Conservation (phyloP, 2,797 vertebrate genomes). For the Danio choprae region DNA sequence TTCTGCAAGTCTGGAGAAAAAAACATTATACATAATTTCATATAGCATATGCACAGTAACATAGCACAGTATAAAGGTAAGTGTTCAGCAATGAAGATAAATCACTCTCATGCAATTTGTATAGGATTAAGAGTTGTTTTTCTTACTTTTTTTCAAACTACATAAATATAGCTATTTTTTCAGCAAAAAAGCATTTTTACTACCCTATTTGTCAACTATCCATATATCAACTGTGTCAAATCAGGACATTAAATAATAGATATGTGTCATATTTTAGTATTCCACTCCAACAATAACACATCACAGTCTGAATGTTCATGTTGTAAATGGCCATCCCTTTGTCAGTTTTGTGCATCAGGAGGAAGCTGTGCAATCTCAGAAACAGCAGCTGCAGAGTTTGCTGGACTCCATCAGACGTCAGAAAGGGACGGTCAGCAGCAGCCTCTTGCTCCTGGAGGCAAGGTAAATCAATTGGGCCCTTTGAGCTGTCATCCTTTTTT, state of each 20-base stretch:
- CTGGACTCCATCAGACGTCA: constrained; percentile 54
- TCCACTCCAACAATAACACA: not conserved
- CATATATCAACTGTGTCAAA: not conserved
- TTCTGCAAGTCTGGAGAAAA: too few species aligned
- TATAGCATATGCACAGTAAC: too few species aligned
- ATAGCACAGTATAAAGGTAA: too few species aligned
- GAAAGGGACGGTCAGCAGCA: constrained; percentile 43
- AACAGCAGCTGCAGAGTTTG: constrained; percentile 50
- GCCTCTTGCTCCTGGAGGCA: constrained; percentile 55
- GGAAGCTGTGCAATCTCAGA: constrained; percentile 59
- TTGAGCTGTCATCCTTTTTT: not conserved
- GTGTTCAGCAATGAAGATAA: too few species aligned
- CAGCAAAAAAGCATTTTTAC: too few species aligned
- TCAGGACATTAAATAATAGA: too few species aligned
- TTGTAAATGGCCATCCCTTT: constrained; percentile 6
- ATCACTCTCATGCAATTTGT: too few species aligned
- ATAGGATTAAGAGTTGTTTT: too few species aligned
- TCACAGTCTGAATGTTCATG: not conserved
- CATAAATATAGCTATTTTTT: too few species aligned
- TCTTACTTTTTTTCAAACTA: too few species aligned
- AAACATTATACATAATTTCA: too few species aligned
- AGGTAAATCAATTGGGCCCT: constrained; percentile 49
- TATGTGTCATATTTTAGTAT: not conserved
- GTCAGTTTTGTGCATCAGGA: constrained; percentile 61
- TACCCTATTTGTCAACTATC: too few species aligned